Evolutionary conservation across 2,797 vertebrate genomes (phyloP).

Genomic region (Eupleurogrammus muticus): DNA sequence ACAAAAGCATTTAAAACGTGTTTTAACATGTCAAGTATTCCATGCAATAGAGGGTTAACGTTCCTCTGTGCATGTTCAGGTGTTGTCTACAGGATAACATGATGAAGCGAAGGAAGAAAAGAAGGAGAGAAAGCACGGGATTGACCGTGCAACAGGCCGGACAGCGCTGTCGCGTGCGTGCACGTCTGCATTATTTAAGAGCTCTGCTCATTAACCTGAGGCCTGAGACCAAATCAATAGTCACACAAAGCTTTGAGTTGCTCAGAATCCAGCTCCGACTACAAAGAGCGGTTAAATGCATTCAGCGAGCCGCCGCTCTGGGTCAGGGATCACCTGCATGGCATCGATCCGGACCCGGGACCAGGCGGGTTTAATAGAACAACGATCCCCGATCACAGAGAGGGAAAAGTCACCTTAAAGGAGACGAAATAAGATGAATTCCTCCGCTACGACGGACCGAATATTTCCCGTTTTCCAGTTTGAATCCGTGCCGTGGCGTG

Average conservation of each 20-base stretch:
- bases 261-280: slow-evolving; percentile 27
- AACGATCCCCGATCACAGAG: slow-evolving; percentile 42
- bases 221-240: slow-evolving; percentile 71
- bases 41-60: too few relatives aligned
- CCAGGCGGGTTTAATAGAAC: slow-evolving; percentile 56
- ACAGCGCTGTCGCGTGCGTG: slow-evolving; percentile 14
- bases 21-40: too few relatives aligned
- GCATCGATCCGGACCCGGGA: slow-evolving; percentile 58
- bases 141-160: background rate
- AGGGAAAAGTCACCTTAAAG: slow-evolving; percentile 37
- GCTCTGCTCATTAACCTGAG: slow-evolving; percentile 77
- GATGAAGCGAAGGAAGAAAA: slow-evolving; percentile 12
- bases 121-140: background rate
- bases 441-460: background rate
- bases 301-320: slow-evolving; percentile 32
- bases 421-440: too few relatives aligned
- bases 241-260: slow-evolving; percentile 45
- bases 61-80: too few relatives aligned
- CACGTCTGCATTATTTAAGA: slow-evolving; percentile 80
- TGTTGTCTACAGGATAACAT: slow-evolving; percentile 11
- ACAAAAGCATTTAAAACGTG: too few relatives aligned
- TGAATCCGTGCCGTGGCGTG: background rate
- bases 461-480: slow-evolving; percentile 3
- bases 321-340: slow-evolving; percentile 51
- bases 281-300: slow-evolving; percentile 48